Evolutionary conservation across 2,113 vertebrate species (phyloP), one percentile per base, ranked within the genome.

Genomic region (Onychorhynchus coronatus): DNA sequence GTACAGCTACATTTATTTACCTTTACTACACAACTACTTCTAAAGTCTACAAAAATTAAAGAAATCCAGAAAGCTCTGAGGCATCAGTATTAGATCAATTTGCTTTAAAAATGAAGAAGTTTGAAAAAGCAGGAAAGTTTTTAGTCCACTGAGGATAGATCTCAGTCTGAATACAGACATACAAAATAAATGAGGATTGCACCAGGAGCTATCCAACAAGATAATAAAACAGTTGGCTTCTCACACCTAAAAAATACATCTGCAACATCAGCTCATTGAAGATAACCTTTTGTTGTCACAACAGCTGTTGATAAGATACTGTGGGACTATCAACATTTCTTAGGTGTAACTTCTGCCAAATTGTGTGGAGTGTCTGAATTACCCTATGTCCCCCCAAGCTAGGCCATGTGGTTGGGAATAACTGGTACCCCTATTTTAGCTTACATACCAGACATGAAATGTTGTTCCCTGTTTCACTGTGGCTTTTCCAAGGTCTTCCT

Each of bases 401-500:
- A 59, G n/a, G 37, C 35, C 25, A 82, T 68, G 20, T 35, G 31
- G 21, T 85, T 77, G 53, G n/a, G 37, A 88, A 50, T 76, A 83
- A 62, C 27, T 33, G 19, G 41, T 76, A 93, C 10, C 5, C 28
- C 15, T 94, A 25, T 79, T 93, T 49, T 58, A 83, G 75, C 25
- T 72, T 76, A n/a, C n/a, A 62, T 70, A 68, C 5, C 78, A 83
- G 81, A 73, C 12, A 55, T 68, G 58, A 97, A 97, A 86, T 92
- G 8, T 85, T 95, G 55, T 94, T 87, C 71, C 93, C 39, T 92
- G 25, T 95, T 86, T 96, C 53, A 79, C 83, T 96, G n/a, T 97
- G 94, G 62, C 72, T 95, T 97, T 80, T 94, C 77, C 22, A 96
- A 99, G 99, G 98, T 88, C 97, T 98, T 58, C 98, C 98, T 93